Conservation (phyloP, 2,797 vertebrate species). For the Liparis tanakae region DNA sequence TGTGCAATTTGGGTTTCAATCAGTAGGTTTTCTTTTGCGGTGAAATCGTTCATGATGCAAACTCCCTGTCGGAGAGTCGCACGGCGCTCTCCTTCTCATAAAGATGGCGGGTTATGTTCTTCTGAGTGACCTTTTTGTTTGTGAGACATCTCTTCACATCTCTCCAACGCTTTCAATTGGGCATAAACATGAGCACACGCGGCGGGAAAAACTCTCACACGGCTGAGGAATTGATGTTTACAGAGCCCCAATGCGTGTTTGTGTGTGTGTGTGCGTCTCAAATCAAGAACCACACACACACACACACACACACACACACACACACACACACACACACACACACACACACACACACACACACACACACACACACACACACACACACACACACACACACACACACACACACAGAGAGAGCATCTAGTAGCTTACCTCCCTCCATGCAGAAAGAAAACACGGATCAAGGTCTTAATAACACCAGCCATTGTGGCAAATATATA, state of each 20-base stretch:
- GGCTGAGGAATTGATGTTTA: slow-evolving; percentile 47
- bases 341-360: slow-evolving; percentile 2
- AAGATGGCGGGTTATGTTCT: slow-evolving; percentile 23
- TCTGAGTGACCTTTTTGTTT: slow-evolving; percentile 15
- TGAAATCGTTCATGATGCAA: slow-evolving; percentile 19
- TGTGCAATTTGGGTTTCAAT: slow-evolving; percentile 24
- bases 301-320: slow-evolving; percentile 1
- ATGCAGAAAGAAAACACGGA: slow-evolving; percentile 73
- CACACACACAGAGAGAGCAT: slow-evolving; percentile 7
- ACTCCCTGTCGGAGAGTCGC: neutral
- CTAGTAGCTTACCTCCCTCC: slow-evolving; percentile 63
- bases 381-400: slow-evolving; percentile 1
- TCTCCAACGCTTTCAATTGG: slow-evolving; percentile 31
- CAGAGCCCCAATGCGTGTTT: slow-evolving; percentile 23
- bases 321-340: slow-evolving; percentile 14
- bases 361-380: slow-evolving; percentile 10
- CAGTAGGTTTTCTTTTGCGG: neutral
- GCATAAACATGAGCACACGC: slow-evolving; percentile 25
- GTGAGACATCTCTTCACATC: slow-evolving; percentile 25
- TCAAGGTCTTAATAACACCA: slow-evolving; percentile 78
- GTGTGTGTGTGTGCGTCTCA: neutral
- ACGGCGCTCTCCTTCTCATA: neutral
- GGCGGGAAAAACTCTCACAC: slow-evolving; percentile 16
- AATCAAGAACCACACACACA: neutral
- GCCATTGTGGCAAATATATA: slow-evolving; percentile 70